Percentiles rank a stretch among this genome's conserved stretches.
Evolutionary conservation across 2,113 vertebrate genomes (phyloP).

Genomic region (Podarcis cretensis): DNA sequence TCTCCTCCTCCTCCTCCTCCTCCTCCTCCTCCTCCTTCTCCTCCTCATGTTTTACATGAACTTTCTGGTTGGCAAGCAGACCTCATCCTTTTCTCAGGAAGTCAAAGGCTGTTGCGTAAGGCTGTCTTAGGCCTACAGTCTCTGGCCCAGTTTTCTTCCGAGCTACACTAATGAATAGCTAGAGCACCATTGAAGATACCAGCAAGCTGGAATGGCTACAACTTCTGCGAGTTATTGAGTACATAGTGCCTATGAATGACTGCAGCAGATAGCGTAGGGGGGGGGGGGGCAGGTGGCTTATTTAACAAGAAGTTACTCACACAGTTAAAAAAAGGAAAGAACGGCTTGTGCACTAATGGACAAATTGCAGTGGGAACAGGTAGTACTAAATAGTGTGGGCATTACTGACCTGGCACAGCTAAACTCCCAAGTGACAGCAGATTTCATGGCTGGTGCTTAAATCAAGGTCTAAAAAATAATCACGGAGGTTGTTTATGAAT

Average conservation of each 20-base stretch:
- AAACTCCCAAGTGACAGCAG: neutral
- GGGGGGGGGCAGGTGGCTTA: neutral
- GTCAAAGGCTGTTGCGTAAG: neutral
- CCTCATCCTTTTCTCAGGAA: neutral
- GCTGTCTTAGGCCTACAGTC: neutral
- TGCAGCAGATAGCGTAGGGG: neutral
- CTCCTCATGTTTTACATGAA: neutral
- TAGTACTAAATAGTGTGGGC: neutral
- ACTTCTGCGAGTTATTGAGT: neutral
- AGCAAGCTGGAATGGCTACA: neutral
- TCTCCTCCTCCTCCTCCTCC: neutral
- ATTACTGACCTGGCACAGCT: neutral
- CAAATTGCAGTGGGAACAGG: neutral
- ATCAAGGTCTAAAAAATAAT: neutral
- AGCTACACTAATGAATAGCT: neutral
- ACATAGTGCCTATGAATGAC: neutral
- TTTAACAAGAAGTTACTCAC: neutral
- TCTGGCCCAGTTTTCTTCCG: neutral
- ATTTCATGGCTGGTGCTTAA: neutral
- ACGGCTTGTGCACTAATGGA: neutral
- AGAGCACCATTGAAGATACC: neutral
- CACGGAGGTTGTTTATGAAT: neutral
- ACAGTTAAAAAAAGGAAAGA: neutral
- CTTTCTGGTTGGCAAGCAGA: neutral
- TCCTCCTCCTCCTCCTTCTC: too few species aligned